A percentile compares a stretch with the other conserved stretches of the same genome.
phyloP scores from a whole-genome alignment of 2,888 invertebrate genomes.

The Alcis repandata region DNA sequence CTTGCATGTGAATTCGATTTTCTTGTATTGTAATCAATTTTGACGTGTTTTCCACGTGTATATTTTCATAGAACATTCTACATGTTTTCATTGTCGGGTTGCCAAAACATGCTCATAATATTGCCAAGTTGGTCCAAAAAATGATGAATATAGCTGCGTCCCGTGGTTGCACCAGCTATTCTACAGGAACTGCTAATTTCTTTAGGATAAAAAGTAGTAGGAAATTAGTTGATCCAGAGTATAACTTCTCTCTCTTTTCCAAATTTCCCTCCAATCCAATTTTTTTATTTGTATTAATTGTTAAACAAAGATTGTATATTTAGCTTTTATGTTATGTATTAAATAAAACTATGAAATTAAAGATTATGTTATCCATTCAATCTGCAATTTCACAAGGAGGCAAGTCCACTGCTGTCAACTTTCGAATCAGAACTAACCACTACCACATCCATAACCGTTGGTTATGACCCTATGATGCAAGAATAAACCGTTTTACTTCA shows the following conservation, averaged over 20 bases:
- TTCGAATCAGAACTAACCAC: conserved; percentile 1
- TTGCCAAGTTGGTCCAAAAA: neutral
- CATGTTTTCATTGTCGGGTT: conserved; percentile 3
- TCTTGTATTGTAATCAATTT: conserved; percentile 3
- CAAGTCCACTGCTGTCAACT: neutral
- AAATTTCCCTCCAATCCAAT: too few species aligned
- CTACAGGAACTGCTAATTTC: neutral
- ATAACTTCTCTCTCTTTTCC: too few species aligned
- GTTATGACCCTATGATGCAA: conserved; percentile 22
- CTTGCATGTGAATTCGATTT: conserved; percentile 20
- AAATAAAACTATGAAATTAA: too few species aligned
- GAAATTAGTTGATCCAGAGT: too few species aligned
- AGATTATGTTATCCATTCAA: too few species aligned
- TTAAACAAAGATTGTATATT: too few species aligned
- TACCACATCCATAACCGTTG: neutral
- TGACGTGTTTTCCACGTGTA: neutral
- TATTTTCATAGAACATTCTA: conserved; percentile 1
- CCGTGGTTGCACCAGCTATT: neutral
- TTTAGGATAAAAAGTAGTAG: too few species aligned
- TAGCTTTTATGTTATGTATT: too few species aligned
- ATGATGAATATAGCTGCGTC: neutral
- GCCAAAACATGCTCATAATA: neutral
- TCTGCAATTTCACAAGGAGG: too few species aligned
- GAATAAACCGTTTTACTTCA: conserved; percentile 18
- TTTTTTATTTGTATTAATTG: too few species aligned